phyloP scores from a whole-genome alignment of 2,888 invertebrate genomes.

The Rosalia funebris region DNA sequence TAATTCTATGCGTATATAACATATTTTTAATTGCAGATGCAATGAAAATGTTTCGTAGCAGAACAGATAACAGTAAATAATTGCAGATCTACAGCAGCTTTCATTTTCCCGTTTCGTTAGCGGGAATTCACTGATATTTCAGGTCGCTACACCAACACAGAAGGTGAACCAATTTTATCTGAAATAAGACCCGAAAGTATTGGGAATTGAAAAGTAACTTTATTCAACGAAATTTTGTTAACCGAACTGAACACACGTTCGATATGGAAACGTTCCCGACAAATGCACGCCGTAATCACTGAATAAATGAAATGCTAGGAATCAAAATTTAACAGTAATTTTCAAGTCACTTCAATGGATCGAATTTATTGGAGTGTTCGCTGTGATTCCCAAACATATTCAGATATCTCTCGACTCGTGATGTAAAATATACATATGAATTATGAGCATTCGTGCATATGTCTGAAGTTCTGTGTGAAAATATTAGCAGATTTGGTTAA shows the following conservation, averaged over 20 bases:
- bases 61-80: not conserved
- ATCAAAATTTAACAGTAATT: constrained; percentile 20
- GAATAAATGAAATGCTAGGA: constrained; percentile 16
- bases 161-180: constrained; percentile 15
- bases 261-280: constrained; percentile 15
- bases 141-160: constrained; percentile 4
- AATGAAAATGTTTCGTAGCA: too few species aligned
- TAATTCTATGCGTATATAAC: too few species aligned
- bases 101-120: not conserved
- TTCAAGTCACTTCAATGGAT: constrained; percentile 11
- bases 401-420: not conserved
- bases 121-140: constrained; percentile 1
- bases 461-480: too few species aligned
- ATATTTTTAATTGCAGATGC: too few species aligned
- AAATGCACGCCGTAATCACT: constrained; percentile 19
- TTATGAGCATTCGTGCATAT: not conserved
- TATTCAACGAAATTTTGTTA: constrained; percentile 21
- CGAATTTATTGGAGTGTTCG: constrained; percentile 12
- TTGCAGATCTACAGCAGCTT: not conserved
- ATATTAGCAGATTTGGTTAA: too few species aligned
- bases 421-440: constrained; percentile 7
- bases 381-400: not conserved
- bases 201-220: constrained; percentile 21
- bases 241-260: constrained; percentile 21
- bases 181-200: constrained; percentile 12